Evolutionary conservation across 2,113 vertebrate genomes (phyloP).

Genomic region (Prunella fulvescens): DNA sequence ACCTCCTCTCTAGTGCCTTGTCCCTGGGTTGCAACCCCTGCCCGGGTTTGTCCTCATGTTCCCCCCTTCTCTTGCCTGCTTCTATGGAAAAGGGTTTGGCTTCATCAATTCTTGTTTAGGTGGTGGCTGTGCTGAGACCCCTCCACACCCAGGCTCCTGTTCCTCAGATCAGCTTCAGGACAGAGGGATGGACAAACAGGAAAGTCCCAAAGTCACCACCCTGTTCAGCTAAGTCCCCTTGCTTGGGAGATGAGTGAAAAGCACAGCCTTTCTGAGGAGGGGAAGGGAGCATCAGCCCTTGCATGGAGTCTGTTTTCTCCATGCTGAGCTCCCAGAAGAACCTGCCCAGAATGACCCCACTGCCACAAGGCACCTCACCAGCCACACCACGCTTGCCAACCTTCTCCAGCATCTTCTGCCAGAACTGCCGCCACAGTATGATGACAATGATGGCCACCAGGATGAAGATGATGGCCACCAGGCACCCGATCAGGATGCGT

Average conservation of each 20-base stretch:
- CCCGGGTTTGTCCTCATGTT: not conserved
- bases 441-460: slow-evolving; percentile 92
- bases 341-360: not conserved
- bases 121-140: not conserved
- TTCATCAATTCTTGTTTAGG: not conserved
- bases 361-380: accelerated
- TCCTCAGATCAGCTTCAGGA: not conserved
- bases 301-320: not conserved
- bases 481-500: slow-evolving; percentile 90
- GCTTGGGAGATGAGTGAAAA: not conserved
- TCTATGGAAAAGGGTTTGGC: not conserved
- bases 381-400: slow-evolving; percentile 7
- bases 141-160: not conserved
- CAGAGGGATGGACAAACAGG: not conserved
- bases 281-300: not conserved
- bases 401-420: slow-evolving; percentile 99
- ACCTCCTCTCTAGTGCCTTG: not conserved
- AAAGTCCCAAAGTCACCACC: not conserved
- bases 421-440: slow-evolving; percentile 96
- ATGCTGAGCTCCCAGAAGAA: not conserved
- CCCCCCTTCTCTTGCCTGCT: not conserved
- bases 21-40: not conserved
- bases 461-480: slow-evolving; percentile 96
- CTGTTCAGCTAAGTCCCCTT: not conserved
- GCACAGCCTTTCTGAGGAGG: not conserved